Evolutionary conservation across 2,113 vertebrate genomes (phyloP), one percentile per base, ranked within the genome.

Genomic region (Anarrhichthys ocellatus): DNA sequence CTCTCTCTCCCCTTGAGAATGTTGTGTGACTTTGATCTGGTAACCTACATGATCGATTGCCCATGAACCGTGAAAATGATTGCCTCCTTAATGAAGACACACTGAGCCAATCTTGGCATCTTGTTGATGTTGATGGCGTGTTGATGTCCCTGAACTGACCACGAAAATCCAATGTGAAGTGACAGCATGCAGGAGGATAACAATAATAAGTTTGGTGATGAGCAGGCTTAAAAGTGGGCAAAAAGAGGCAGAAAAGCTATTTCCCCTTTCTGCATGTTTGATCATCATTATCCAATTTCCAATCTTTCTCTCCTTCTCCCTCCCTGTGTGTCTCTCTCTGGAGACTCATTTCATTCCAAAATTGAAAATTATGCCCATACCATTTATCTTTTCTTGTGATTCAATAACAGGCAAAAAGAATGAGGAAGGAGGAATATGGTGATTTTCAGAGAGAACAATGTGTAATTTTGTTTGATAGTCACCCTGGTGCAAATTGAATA

Each of bases 41-140:
- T 84, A 81, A 82, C 84, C 78, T 78, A 80, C 59, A 80, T 82
- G 78, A 88, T 93, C 84, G 82, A 91, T 92, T 88, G 85, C 72
- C 58, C 38, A 70, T 87, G 91, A 91, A 87, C 88, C 70, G 65
- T 87, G 82, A 92, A 91, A 91, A 93, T 90, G 81, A 90, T 82
- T 86, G 81, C 62, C 84, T 85, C 67, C 68, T 63, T 89, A 92
- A 93, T 92, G 87, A 90, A 87, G 75, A 75, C 75, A 83, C 77
- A 82, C n/a, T 63, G 73, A 84, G 89, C 52, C 81, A 84, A 85
- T 88, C 71, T 76, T 71, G 82, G 79, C 79, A 88, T 78, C 73
- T 62, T 64, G 80, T 48, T 48, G 66, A 48, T 48, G 65, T 48
- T 68, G 65, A 67, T 32, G 65, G 42, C 85, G 73, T 76, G 77